These are phyloP conservation scores for Macaria liturata DNA, from an alignment of 2,888 invertebrate genomes.

Conservation along the genomic window DNA sequence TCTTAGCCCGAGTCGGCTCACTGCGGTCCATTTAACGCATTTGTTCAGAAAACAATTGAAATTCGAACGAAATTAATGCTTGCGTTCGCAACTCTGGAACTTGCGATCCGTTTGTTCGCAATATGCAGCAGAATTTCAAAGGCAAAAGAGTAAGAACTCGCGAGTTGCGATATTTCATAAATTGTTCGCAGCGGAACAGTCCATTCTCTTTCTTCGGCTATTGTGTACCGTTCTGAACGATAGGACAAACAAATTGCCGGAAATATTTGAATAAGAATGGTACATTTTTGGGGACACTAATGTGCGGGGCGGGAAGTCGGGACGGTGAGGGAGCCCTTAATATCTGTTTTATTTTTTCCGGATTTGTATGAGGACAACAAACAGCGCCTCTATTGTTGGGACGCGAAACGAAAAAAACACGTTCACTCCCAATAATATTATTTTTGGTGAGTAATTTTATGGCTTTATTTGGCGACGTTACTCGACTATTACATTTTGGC, in stretches of 20 bases:
- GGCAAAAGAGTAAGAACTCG: constrained; percentile 19
- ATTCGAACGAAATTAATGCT: constrained; percentile 26
- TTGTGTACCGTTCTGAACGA: constrained; percentile 65
- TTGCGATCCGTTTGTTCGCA: constrained; percentile 10
- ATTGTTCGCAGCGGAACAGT: constrained; percentile 41
- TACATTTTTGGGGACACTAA: constrained; percentile 74
- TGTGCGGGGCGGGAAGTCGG: constrained; percentile 75
- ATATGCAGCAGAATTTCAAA: constrained; percentile 23
- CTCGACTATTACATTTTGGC: constrained; percentile 45
- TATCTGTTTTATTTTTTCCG: constrained; percentile 82
- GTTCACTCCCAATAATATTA: constrained; percentile 70
- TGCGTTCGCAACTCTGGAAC: constrained; percentile 7
- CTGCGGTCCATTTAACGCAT: constrained; percentile 33
- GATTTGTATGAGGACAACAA: constrained; percentile 78
- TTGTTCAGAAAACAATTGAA: constrained; percentile 33
- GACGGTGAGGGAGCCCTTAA: constrained; percentile 64
- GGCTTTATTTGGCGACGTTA: constrained; percentile 64
- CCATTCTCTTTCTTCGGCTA: constrained; percentile 53
- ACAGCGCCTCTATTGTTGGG: constrained; percentile 65
- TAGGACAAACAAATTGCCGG: constrained; percentile 79
- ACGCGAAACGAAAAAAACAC: constrained; percentile 60
- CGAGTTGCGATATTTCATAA: constrained; percentile 27
- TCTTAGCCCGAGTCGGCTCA: constrained; percentile 40
- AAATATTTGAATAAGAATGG: constrained; percentile 82
- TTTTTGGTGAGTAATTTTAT: constrained; percentile 68